Base-by-base conservation (phyloP, 2,797 vertebrate species). In the Catharus ustulatus region DNA sequence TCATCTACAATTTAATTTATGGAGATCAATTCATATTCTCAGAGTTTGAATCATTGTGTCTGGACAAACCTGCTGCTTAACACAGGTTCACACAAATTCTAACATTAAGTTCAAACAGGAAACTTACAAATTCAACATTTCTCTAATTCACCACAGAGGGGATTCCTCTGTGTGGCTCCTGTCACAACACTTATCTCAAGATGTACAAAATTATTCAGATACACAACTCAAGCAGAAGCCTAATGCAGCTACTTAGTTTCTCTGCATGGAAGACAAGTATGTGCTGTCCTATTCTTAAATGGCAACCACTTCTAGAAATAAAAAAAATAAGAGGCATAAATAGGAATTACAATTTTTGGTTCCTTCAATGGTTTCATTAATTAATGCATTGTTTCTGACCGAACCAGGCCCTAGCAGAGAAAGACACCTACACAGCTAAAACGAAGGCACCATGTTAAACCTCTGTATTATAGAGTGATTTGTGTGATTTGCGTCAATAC, bases 281-380 rank as follows among this genome's bases (percentile, higher is more conserved):
- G 66, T 84, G 34, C 9, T 21, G 9, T 30, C 29, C 34, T 29
- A 12, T 10, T 84, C 52, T 81, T 73, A 71, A 67, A 43, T 40
- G 9, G 63, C 27, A 82, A 30, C 4, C 12, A 63, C 36, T 57
- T 48, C 23, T 4, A 63, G 36, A 89, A 69, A 48, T 58, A 32
- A 23, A 62, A 69, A 58, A 74, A 42, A 6, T 2, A 4, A 51
- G 26, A 85, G 14, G 18, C 23, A 83, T 18, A 48, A 86, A 57
- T 3, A 80, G 12, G 12, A 78, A 58, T 15, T 3, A 36, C 1
- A 3, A 1, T 1, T 43, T 27, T 21, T 40, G 13, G 61, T 32
- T 29, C 16, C 20, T 59, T 61, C n/a, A 79, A 15, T 18, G 68
- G 38, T 21, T 69, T 26, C 9, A 18, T 19, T 49, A 73, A 18